Evolutionary conservation across 2,797 vertebrate genomes (phyloP), one percentile per base, ranked within the genome.

Genomic region (Meda fulgida): DNA sequence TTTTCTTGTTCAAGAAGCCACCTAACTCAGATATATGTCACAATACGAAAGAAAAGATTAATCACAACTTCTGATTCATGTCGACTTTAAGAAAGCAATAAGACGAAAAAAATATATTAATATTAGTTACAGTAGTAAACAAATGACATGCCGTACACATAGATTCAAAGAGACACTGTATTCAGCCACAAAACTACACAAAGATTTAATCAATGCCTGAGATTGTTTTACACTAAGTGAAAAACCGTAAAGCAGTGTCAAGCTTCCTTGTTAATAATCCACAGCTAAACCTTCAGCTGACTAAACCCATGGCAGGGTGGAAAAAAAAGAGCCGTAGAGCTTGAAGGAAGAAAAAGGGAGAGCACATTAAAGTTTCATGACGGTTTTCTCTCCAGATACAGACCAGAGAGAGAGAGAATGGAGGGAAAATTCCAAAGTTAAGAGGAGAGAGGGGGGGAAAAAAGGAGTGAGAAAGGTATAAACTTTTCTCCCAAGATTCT

Each of bases 241-340:
- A 89, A 92, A 92, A 89, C 40, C 58, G 80, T 88, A 90, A 91
- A 91, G 86, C 78, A 89, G 87, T 86, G 91, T 92, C 91, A 92
- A 86, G 91, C 87, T 90, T 90, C 87, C 87, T 90, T 87, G 86
- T 88, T 93, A 93, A 91, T 83, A 87, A 89, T 89, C 89, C 82
- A 88, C 81, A 73, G 84, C 86, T 81, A 86, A 88, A 85, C 84
- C 87, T 76, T 85, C 82, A 84, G 84, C 81, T n/a, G 82, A 81
- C 72, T 66, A 65, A 86, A 81, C 46, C 46, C 58, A 84, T 73
- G 48, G 40, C 34, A 83, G 58, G 71, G 34, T 83, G 7, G 16
- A 70, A 43, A 76, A 69, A 69, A 87, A 34, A 73, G 67, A 85
- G 83, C 76, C 34, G 53, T 78, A 84, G 66, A 63, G 67, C 66